Evolutionary conservation across 23 tunicate genomes (phyloP), one percentile per base, ranked within the genome.

Genomic region (Aplidium turbinatum): DNA sequence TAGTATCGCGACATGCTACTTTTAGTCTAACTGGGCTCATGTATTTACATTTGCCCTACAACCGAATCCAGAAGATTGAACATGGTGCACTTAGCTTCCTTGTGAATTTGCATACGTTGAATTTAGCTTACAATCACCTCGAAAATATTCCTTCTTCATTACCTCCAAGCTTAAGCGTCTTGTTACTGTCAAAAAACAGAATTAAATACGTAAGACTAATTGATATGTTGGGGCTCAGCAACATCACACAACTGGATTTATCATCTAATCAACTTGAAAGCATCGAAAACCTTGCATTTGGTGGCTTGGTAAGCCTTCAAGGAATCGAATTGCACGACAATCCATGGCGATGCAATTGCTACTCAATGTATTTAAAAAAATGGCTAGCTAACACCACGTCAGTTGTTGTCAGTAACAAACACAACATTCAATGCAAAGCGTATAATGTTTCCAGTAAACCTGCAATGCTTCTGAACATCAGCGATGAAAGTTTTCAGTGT

Each of bases 261-360:
- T 80, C 92, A 1, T 65, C 27, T 23, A 91, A 91, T 63, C 72
- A 42, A 39, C 79, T 91, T 0, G 56, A 75, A 53, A 62, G 79
- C 32, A 83, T 91, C 19, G 82, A 79, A 47, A 46, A 55, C 6
- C 75, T 35, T 7, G 78, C 87, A 4, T 65, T 91, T 35, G 71
- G 80, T 19, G 27, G 38, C 35, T 31, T 85, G 29, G 33, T 18
- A 7, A 13, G 35, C 11, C 58, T 91, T 25, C 34, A 50, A 32
- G 36, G 66, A 11, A 35, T 91, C 19, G 82, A 87, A 30, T 64
- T 91, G 47, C 61, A 73, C 36, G 82, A 57, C 33, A 91, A 91
- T 57, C 81, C 85, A 5, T 91, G 97, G 97, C 70, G 65, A 24
- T 91, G 97, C 78, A 83, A 91, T 50, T 91, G 97, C 58, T 55